Percentiles rank a stretch among this genome's conserved stretches.
Conservation (phyloP, 2,113 vertebrate genomes). For the Micromys minutus region DNA sequence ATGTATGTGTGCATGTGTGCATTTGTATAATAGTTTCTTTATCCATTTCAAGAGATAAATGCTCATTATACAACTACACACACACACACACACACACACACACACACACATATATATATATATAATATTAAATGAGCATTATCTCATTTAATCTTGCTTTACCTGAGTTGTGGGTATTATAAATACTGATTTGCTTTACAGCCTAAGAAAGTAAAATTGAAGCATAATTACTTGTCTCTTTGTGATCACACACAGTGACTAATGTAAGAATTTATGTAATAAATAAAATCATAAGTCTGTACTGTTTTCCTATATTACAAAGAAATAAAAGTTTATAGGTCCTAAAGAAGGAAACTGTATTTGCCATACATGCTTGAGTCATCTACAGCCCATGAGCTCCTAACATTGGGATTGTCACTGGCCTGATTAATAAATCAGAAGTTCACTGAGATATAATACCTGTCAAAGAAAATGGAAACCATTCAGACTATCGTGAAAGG, state of each 20-base stretch:
- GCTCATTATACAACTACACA: too few species aligned
- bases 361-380: neutral
- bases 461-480: neutral
- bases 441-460: neutral
- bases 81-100: too few species aligned
- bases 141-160: neutral
- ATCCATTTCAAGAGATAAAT: neutral
- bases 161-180: neutral
- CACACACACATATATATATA: too few species aligned
- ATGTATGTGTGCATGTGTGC: neutral
- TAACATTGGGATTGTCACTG: neutral
- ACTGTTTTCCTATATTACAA: neutral
- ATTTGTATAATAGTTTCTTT: neutral
- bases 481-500: neutral
- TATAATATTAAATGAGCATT: neutral
- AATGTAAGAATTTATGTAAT: slow-evolving; percentile 14
- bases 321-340: neutral
- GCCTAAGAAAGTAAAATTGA: neutral
- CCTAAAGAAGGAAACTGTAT: neutral
- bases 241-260: neutral
- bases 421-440: neutral
- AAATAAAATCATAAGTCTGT: neutral
- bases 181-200: neutral
- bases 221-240: neutral
- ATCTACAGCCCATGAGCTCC: neutral